Evolutionary conservation across 2,888 invertebrate species (phyloP).

Genomic region (Ypsolopha sequella): DNA sequence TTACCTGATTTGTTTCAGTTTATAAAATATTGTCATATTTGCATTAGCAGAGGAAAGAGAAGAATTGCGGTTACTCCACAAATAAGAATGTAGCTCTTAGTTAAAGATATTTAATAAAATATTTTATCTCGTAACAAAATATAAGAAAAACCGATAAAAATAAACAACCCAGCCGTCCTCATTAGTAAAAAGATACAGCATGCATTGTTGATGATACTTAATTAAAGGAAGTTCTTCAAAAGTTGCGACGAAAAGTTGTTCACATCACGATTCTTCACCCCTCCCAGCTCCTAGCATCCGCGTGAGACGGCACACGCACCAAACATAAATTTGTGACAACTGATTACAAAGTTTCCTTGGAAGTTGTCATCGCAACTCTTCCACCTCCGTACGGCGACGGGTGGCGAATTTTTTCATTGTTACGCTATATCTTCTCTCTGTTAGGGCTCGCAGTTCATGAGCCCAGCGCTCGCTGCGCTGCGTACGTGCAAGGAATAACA

Average conservation of each 20-base stretch:
- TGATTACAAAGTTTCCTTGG: constrained; percentile 59
- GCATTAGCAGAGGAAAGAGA: no score
- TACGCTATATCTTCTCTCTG: constrained; percentile 52
- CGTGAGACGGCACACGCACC: constrained; percentile 36
- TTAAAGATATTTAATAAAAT: no score
- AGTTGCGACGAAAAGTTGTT: neutral
- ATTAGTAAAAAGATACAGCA: neutral
- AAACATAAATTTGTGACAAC: constrained; percentile 64
- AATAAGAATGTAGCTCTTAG: no score
- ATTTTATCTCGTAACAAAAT: no score
- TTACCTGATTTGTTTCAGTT: no score
- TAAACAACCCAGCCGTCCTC: neutral
- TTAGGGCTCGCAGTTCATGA: constrained; percentile 65
- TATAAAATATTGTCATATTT: no score
- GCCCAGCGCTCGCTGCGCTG: constrained; percentile 47
- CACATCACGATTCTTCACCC: neutral
- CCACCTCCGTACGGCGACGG: constrained; percentile 34
- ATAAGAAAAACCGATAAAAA: no score
- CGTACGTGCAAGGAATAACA: constrained; percentile 62
- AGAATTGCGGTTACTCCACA: no score
- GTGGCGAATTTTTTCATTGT: constrained; percentile 56
- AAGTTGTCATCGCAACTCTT: constrained; percentile 65
- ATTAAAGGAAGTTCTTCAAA: neutral
- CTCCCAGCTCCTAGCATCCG: constrained; percentile 6
- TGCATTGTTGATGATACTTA: neutral